Base-by-base conservation (phyloP, 2,888 invertebrate species). In the Spodoptera picta region DNA sequence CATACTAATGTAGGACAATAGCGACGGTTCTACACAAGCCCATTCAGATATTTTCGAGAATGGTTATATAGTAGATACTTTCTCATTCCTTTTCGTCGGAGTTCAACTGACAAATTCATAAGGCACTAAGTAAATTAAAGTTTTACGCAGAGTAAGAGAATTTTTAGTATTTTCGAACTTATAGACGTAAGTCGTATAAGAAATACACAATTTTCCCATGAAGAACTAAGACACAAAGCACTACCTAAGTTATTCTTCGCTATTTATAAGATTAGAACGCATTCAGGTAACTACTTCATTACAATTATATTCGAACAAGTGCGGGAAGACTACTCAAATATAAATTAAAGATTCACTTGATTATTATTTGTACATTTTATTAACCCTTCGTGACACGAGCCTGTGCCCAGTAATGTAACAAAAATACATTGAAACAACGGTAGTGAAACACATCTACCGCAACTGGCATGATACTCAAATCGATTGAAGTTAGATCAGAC, bases 71-170 rank as follows among this genome's bases (percentile, higher is more conserved):
- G 36, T 36, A 36, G 36, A 31, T 31, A 31, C 36, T 2, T 36
- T 36, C 36, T 7, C 9, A 6, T 6, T 7, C 9, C 36, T 36
- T 36, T 36, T 5, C 7, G 6, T 27, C 27, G 3, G 27, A 3
- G 27, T 27, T 27, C 36, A 7, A 9, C 36, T 36, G 7, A 49
- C 1, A 12, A n/a, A 6, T 7, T n/a, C 19, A 41, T 36, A 11
- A 41, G 3, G 31, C 14, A 36, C 19, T n/a, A 44, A 50, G 27
- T 12, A 60, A 47, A 52, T n/a, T 31, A 51, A 31, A 24, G 19
- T 43, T 23, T 44, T n/a, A 7, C 14, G 31, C 14, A 56, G 41
- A 49, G 14, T n/a, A n/a, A 14, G 42, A 48, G 36, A 4, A 23
- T 57, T 19, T 36, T 47, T 27, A n/a, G 43, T 14, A 5, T n/a